A percentile compares a stretch with the other conserved stretches of the same genome.
Evolutionary conservation across 2,113 vertebrate species (phyloP).

Genomic region (Catharus bicknelli): DNA sequence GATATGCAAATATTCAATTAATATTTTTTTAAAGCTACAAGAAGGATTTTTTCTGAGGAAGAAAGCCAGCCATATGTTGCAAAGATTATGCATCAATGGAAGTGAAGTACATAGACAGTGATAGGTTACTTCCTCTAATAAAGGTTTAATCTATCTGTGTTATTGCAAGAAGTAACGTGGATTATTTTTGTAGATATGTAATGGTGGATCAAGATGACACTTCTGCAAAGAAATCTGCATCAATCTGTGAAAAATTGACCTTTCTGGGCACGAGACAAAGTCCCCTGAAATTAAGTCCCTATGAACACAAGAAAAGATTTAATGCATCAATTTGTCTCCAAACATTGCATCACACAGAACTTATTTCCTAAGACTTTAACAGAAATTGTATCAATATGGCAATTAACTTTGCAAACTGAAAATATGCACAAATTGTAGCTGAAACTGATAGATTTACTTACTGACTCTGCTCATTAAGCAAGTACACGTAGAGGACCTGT

Average conservation of each 20-base stretch:
- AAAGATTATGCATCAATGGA: slow-evolving; percentile 46
- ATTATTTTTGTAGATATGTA: slow-evolving; percentile 31
- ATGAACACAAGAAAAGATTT: not conserved
- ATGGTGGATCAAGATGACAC: slow-evolving; percentile 27
- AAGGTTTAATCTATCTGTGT: slow-evolving; percentile 40
- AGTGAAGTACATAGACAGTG: slow-evolving; percentile 38
- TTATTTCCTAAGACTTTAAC: not conserved
- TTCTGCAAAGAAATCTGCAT: slow-evolving; percentile 3
- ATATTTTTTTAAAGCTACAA: not conserved
- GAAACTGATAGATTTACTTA: not conserved
- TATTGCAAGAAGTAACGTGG: slow-evolving; percentile 43
- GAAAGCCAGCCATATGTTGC: slow-evolving; percentile 21
- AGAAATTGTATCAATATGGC: not conserved
- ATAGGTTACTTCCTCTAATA: slow-evolving; percentile 43
- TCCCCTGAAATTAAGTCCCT: not conserved
- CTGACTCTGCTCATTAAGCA: not conserved
- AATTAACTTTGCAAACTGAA: slow-evolving; percentile 19
- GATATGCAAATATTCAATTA: slow-evolving; percentile 81
- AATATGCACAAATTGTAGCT: not conserved
- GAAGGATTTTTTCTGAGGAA: not conserved
- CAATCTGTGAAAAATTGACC: not conserved
- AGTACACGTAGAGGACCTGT: not conserved
- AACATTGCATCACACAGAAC: not conserved
- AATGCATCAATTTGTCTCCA: not conserved
- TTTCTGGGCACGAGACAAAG: slow-evolving; percentile 4